Percentiles rank a stretch among this genome's conserved stretches.
Conservation (phyloP, 2,888 invertebrate genomes). For the Eudemis profundana region DNA sequence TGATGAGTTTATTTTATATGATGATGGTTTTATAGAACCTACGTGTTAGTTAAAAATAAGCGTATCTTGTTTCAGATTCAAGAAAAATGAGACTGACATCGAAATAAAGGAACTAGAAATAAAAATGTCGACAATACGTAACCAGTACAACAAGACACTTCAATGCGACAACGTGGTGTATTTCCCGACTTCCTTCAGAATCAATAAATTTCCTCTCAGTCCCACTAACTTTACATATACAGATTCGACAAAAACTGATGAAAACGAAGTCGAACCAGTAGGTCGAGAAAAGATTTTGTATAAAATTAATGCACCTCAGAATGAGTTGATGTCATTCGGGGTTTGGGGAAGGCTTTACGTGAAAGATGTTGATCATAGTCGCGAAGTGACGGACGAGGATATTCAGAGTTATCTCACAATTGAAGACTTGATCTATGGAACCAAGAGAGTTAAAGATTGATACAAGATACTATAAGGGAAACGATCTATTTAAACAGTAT, state of each 20-base stretch:
- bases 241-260: constrained; percentile 44
- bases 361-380: constrained; percentile 73
- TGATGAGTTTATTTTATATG: too few relatives aligned
- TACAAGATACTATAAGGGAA: neutral
- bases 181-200: constrained; percentile 79
- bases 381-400: constrained; percentile 58
- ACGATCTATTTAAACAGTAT: constrained; percentile 7
- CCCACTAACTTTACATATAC: constrained; percentile 63
- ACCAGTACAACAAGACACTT: constrained; percentile 64
- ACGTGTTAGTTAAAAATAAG: neutral
- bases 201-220: constrained; percentile 78
- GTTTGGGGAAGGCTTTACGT: constrained; percentile 77
- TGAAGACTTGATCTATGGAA: constrained; percentile 63
- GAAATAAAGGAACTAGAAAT: constrained; percentile 77
- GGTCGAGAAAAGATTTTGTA: constrained; percentile 55
- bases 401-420: constrained; percentile 58
- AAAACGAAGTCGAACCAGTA: constrained; percentile 24
- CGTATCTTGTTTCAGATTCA: constrained; percentile 70
- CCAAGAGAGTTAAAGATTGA: constrained; percentile 19
- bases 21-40: too few relatives aligned
- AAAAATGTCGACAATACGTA: constrained; percentile 69
- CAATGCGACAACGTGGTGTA: constrained; percentile 74
- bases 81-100: constrained; percentile 64
- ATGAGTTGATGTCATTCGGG: constrained; percentile 77
- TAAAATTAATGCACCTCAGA: constrained; percentile 68